Conservation (phyloP, 2,888 invertebrate genomes). For the Amphipyra tragopoginis region DNA sequence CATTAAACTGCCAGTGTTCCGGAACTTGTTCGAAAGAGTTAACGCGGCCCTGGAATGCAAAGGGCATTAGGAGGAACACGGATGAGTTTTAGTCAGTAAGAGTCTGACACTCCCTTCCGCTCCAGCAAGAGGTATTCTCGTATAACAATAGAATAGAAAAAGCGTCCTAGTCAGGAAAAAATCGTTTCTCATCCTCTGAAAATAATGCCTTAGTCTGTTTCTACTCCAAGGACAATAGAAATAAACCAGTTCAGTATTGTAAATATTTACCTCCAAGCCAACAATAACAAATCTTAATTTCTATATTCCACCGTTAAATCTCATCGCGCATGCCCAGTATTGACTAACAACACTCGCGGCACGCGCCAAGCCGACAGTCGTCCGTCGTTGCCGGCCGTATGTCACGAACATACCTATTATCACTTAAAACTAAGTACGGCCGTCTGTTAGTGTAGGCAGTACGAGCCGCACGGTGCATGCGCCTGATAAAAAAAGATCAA, state of each 20-base stretch:
- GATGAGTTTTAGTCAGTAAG: too few relatives aligned
- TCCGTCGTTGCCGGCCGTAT: conserved; percentile 48
- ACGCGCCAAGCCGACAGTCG: conserved; percentile 37
- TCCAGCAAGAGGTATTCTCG: too few relatives aligned
- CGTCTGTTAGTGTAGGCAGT: conserved; percentile 59
- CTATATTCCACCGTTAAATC: conserved; percentile 25
- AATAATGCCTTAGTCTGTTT: not conserved
- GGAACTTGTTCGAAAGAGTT: too few relatives aligned
- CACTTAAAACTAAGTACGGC: conserved; percentile 59
- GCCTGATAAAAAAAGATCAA: conserved; percentile 61
- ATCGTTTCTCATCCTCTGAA: not conserved
- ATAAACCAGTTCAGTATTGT: not conserved
- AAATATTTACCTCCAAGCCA: not conserved
- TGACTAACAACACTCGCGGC: conserved; percentile 32
- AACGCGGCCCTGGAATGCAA: too few relatives aligned
- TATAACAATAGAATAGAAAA: too few relatives aligned
- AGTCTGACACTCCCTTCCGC: too few relatives aligned
- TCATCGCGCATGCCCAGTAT: conserved; percentile 38
- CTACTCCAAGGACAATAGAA: not conserved
- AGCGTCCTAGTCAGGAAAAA: too few relatives aligned
- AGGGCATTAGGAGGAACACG: too few relatives aligned
- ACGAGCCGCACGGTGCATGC: conserved; percentile 55
- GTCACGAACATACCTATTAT: conserved; percentile 64
- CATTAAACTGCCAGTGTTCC: too few relatives aligned
- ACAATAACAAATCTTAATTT: conserved; percentile 25